Base-by-base conservation (phyloP, 2,113 vertebrate species). In the Coregonus clupeaformis region DNA sequence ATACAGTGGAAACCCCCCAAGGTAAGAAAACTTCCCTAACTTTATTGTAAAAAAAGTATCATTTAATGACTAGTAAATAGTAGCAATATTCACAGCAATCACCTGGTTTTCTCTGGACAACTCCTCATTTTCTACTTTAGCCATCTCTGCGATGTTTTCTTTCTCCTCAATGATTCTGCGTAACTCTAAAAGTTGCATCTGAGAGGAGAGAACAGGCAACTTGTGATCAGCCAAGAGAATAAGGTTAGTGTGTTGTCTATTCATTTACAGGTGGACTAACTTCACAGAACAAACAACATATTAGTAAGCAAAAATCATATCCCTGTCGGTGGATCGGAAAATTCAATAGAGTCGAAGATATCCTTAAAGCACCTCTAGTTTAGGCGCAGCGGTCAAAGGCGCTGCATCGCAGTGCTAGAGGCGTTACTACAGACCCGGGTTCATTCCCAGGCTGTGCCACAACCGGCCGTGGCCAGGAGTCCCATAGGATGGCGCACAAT, bases 101-200 rank as follows among this genome's bases (percentile, higher is more conserved):
- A 92, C 92, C 87, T 87, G n/a, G 73, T 90, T 91, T 52, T 87
- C 85, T 57, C 63, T 69, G 12, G 5, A 9, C 2, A 92, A 83
- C 22, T 80, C 84, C 22, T 89, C 82, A 0, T 87, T 87, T 77
- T 93, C 89, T 0, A 24, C 71, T 5, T 1, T 71, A 20, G 67
- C 47, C 68, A 1, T 0, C 79, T 72, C n/a, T 0, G 69, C 14
- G 0, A 89, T 52, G 71, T 22, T 16, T 1, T 25, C 67, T 42
- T 77, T 90, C 2, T 91, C 86, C 11, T 75, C 71, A 6, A 87
- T 68, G 1, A 0, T 2, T 13, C 24, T 62, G 2, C 62, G 62
- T 0, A 83, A 71, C 7, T 91, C 87, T 20, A 1, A 24, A 32
- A 91, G 25, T 27, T 80, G 76, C 5, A 78, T 16, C 92, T 94